Conservation (phyloP, 2,113 vertebrate genomes). For the Vulpes lagopus region DNA sequence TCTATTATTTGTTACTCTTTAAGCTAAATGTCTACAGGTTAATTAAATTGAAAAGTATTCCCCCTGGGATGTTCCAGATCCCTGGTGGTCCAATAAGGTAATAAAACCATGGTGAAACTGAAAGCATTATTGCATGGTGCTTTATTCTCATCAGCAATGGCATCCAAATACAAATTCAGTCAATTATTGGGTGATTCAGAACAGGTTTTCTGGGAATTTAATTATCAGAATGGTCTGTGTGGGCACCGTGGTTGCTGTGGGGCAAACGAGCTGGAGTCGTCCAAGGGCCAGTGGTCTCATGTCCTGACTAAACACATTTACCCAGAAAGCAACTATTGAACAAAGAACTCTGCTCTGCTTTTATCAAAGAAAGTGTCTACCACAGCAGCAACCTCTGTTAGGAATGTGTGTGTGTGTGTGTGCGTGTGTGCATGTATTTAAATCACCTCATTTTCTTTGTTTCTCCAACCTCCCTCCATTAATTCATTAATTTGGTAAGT, state of each 20-base stretch:
- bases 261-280: conserved; percentile 51
- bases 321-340: conserved; percentile 16
- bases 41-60: conserved; percentile 79
- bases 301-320: conserved; percentile 64
- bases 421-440: background rate
- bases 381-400: conserved; percentile 14
- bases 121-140: background rate
- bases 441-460: conserved; percentile 72
- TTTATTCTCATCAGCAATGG: conserved; percentile 61
- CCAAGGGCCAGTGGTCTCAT: conserved; percentile 36
- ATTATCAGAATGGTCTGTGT: conserved; percentile 68
- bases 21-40: conserved; percentile 72
- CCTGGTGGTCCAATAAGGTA: conserved; percentile 44
- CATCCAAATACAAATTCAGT: conserved; percentile 71
- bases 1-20: conserved; percentile 72
- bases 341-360: conserved; percentile 48
- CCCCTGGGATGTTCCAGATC: conserved; percentile 45
- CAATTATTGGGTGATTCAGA: conserved; percentile 57
- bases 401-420: background rate
- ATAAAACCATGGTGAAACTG: conserved; percentile 70
- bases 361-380: conserved; percentile 56
- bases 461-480: conserved; percentile 52
- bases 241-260: conserved; percentile 28
- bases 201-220: conserved; percentile 73
- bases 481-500: conserved; percentile 76